Conservation (phyloP, 2,113 vertebrate genomes). For the Stigmatopora nigra region DNA sequence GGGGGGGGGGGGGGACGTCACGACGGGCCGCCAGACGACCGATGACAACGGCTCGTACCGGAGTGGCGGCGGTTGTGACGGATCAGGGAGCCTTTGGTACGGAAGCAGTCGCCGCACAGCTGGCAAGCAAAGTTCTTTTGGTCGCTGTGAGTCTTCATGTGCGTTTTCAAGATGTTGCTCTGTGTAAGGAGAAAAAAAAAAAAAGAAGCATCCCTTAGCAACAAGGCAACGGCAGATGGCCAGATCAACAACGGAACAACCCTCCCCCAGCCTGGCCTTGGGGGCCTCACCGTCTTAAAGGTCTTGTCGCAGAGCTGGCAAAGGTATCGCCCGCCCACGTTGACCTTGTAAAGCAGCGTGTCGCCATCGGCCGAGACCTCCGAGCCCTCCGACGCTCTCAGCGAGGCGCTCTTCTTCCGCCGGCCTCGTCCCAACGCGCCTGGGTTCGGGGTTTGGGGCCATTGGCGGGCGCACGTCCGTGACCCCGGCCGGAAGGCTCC, state of each 20-base stretch:
- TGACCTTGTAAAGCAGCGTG: conserved; percentile 75
- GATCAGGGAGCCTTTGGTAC: conserved; percentile 95
- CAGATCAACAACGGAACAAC: no score
- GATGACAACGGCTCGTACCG: conserved; percentile 63
- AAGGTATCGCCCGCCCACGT: conserved; percentile 81
- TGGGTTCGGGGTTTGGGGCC: conserved; percentile 7
- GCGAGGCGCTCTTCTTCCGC: conserved; percentile 49
- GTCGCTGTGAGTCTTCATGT: conserved; percentile 92
- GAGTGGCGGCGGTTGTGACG: conserved; percentile 94
- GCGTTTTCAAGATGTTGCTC: conserved; percentile 93
- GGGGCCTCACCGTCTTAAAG: conserved; percentile 82
- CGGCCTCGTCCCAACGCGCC: conserved; percentile 54
- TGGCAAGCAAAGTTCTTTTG: conserved; percentile 91
- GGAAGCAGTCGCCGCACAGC: conserved; percentile 84
- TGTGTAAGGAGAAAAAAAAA: conserved; percentile 32
- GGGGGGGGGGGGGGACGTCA: no score
- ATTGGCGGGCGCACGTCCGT: no score
- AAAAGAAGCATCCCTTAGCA: no score
- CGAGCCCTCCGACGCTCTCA: conserved; percentile 34
- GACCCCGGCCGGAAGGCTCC: no score
- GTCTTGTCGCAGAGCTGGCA: conserved; percentile 90
- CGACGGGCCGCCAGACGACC: no score
- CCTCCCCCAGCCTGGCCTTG: no score
- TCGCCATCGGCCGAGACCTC: conserved; percentile 51
- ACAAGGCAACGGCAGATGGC: no score